Evolutionary conservation across 2,113 vertebrate species (phyloP).

Genomic region (Clarias gariepinus): DNA sequence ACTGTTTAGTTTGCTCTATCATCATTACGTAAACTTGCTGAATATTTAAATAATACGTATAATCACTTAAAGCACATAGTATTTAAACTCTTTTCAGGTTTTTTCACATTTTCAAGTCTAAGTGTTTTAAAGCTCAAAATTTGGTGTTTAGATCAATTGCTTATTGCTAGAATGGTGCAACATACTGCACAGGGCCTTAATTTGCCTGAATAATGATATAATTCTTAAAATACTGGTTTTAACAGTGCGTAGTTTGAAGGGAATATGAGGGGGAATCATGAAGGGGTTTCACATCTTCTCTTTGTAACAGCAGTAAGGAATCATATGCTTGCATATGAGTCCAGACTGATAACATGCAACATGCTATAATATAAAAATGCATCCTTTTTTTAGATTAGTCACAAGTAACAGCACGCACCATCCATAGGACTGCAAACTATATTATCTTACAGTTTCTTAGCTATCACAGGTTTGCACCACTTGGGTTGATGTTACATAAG

Average conservation of each 20-base stretch:
- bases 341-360: background rate
- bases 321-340: background rate
- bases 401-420: background rate
- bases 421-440: background rate
- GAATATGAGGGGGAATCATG: background rate
- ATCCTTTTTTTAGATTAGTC: background rate
- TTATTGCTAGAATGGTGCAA: background rate
- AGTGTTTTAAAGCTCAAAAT: background rate
- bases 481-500: constrained; percentile 9
- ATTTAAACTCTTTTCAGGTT: background rate
- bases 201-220: background rate
- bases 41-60: constrained; percentile 80
- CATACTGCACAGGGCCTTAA: background rate
- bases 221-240: background rate
- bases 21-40: background rate
- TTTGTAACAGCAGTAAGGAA: background rate
- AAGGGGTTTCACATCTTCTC: background rate
- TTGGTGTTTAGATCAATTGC: background rate
- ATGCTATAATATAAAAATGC: background rate
- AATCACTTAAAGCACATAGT: constrained; percentile 67
- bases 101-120: background rate
- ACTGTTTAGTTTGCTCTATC: background rate
- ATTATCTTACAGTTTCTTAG: background rate
- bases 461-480: background rate
- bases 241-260: background rate